These are phyloP conservation scores for Temnothorax curvispinosus DNA, from an alignment of 1,140 invertebrate genomes.

Conservation along the genomic window DNA sequence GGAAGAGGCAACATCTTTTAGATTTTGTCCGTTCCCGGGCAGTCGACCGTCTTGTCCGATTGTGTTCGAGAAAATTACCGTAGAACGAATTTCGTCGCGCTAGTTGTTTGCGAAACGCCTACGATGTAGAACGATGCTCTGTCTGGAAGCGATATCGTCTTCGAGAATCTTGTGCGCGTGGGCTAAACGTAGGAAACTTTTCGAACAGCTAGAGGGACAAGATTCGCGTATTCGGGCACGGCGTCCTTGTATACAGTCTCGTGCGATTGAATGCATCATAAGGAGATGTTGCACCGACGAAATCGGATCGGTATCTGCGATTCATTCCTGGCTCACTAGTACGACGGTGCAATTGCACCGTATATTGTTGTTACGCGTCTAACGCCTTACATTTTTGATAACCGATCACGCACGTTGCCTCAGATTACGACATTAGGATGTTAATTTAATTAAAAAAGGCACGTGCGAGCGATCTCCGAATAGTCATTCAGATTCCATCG, in stretches of 20 bases:
- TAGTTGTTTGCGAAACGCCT: background rate
- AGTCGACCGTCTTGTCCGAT: slow-evolving; percentile 21
- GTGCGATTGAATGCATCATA: background rate
- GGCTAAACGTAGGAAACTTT: background rate
- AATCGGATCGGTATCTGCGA: background rate
- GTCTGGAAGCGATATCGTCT: background rate
- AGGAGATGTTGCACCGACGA: background rate
- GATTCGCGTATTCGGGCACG: background rate
- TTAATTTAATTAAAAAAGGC: background rate
- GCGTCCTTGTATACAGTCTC: background rate
- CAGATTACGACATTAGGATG: background rate
- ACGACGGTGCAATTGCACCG: background rate
- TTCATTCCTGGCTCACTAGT: background rate
- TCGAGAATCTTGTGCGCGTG: background rate
- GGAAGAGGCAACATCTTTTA: slow-evolving; percentile 17
- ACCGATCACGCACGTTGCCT: background rate
- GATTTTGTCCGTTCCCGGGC: slow-evolving; percentile 30
- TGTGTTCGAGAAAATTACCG: slow-evolving; percentile 3
- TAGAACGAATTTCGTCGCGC: slow-evolving; percentile 10
- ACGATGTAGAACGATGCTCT: background rate
- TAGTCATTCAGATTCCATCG: background rate
- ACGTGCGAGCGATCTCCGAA: background rate
- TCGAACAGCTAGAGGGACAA: background rate
- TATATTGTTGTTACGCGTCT: background rate
- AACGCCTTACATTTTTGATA: slow-evolving; percentile 35